Evolutionary conservation across 2,113 vertebrate species (phyloP).

Genomic region (Jaculus jaculus): DNA sequence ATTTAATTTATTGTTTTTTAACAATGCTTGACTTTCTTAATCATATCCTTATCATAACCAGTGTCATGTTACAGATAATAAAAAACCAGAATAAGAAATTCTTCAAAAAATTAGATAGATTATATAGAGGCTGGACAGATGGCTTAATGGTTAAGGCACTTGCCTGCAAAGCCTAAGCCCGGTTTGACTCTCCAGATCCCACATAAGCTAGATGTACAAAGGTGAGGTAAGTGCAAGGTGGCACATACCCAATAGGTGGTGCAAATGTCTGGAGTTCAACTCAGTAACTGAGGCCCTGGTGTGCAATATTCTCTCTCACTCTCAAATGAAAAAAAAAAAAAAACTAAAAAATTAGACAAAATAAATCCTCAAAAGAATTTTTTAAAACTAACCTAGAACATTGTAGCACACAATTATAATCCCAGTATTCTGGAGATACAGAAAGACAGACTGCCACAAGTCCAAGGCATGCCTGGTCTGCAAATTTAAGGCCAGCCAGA

Average conservation of each 20-base stretch:
- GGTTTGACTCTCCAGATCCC: no score
- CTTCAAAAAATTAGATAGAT: constrained; percentile 29
- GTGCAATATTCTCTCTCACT: no score
- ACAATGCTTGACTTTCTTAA: background rate
- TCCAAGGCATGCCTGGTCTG: background rate
- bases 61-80: constrained; percentile 5
- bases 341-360: constrained; percentile 1
- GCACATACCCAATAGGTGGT: no score
- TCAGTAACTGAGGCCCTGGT: no score
- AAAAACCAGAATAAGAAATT: constrained; percentile 6
- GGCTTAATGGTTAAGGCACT: no score
- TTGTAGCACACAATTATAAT: background rate
- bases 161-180: no score
- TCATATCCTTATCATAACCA: constrained; percentile 7
- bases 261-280: no score
- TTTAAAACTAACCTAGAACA: constrained; percentile 1
- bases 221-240: no score
- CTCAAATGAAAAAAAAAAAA: constrained; percentile 20
- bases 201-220: no score
- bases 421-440: background rate
- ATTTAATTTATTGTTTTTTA: constrained; percentile 28
- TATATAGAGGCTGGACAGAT: no score
- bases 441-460: background rate
- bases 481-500: background rate
- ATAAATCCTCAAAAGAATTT: constrained; percentile 5